Percentiles rank a stretch among this genome's conserved stretches.
Evolutionary conservation across 2,888 invertebrate species (phyloP).

Genomic region (Phortica magna): DNA sequence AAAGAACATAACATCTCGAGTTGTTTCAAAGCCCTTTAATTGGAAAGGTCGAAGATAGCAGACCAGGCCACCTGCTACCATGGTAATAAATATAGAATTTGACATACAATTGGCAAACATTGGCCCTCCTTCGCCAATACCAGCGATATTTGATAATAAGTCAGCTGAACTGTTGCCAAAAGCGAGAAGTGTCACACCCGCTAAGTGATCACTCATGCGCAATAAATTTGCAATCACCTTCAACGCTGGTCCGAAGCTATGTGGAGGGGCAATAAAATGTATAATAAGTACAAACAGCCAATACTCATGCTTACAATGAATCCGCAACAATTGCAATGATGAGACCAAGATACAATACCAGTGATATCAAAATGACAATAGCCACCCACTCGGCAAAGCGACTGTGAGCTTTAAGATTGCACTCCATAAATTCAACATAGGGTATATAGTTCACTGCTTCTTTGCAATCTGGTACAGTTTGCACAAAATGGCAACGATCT

Average conservation of each 20-base stretch:
- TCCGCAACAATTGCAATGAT: slow-evolving; percentile 9
- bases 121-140: neutral
- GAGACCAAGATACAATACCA: neutral
- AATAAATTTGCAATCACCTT: slow-evolving; percentile 9
- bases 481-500: neutral
- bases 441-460: neutral
- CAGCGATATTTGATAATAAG: neutral
- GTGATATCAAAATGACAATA: neutral
- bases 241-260: slow-evolving; percentile 13
- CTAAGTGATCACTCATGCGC: slow-evolving; percentile 24
- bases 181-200: slow-evolving; percentile 16
- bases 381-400: neutral
- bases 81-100: neutral
- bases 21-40: neutral
- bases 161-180: slow-evolving; percentile 16
- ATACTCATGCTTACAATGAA: slow-evolving; percentile 7
- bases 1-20: slow-evolving; percentile 3
- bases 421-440: slow-evolving; percentile 12
- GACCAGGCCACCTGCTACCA: neutral
- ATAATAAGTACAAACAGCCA: neutral
- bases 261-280: neutral
- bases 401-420: neutral
- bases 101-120: slow-evolving; percentile 6
- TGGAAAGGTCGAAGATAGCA: neutral
- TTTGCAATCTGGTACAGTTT: neutral